Evolutionary conservation across 2,113 vertebrate genomes (phyloP).

Genomic region (Ictalurus furcatus): DNA sequence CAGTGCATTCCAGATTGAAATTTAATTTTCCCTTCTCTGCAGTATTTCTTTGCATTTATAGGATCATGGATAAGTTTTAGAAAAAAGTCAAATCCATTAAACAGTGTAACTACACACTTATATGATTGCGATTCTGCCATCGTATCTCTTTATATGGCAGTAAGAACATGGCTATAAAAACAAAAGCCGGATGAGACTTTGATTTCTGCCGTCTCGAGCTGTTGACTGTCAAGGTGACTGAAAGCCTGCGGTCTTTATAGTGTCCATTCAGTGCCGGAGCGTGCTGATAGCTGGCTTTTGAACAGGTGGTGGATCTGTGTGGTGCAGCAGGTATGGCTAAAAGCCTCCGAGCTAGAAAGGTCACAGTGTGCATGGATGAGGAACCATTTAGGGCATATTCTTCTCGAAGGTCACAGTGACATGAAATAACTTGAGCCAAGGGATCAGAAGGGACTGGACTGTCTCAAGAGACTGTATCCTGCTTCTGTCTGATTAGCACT

Average conservation of each 20-base stretch:
- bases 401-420: constrained; percentile 54
- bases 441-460: constrained; percentile 19
- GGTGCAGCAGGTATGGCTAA: constrained; percentile 55
- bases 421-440: constrained; percentile 46
- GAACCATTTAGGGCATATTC: constrained; percentile 53
- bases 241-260: constrained; percentile 42
- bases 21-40: not conserved
- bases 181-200: constrained; percentile 9
- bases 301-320: constrained; percentile 53
- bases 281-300: constrained; percentile 31
- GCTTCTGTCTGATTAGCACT: not conserved
- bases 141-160: constrained; percentile 1
- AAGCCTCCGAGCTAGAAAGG: constrained; percentile 55
- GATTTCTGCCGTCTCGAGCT: constrained; percentile 22
- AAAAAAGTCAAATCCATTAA: not conserved
- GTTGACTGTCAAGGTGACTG: constrained; percentile 44
- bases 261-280: constrained; percentile 28
- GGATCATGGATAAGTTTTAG: not conserved
- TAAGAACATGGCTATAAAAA: constrained; percentile 6
- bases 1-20: not conserved
- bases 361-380: constrained; percentile 53
- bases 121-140: not conserved
- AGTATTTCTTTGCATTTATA: not conserved
- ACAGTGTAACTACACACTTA: not conserved
- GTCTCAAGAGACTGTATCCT: not conserved